Evolutionary conservation across 2,888 invertebrate species (phyloP).

Genomic region (Epirrita christyi): DNA sequence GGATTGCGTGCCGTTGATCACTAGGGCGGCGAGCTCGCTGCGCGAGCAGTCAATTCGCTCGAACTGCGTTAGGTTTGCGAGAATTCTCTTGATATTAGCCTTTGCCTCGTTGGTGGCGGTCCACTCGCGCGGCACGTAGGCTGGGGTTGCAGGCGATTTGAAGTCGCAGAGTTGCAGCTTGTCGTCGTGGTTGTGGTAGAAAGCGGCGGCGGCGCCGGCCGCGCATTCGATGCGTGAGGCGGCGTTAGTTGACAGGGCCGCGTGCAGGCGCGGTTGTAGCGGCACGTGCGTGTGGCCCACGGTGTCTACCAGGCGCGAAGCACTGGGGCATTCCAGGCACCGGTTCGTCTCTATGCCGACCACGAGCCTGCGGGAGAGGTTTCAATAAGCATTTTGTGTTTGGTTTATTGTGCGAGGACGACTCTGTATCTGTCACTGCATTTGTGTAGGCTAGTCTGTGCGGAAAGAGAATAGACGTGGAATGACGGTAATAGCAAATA

Average conservation of each 20-base stretch:
- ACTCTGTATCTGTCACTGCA: neutral
- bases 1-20: constrained; percentile 19
- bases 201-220: neutral
- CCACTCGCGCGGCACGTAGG: constrained; percentile 7
- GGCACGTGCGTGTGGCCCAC: constrained; percentile 89
- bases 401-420: neutral
- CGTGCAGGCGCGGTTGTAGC: constrained; percentile 66
- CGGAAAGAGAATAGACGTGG: no score
- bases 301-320: constrained; percentile 61
- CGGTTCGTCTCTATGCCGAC: neutral
- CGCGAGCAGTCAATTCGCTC: neutral
- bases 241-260: neutral
- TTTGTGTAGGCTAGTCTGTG: neutral
- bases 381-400: neutral
- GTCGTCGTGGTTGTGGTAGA: constrained; percentile 1
- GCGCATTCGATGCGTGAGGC: neutral
- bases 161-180: constrained; percentile 1
- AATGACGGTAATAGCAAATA: no score
- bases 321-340: neutral
- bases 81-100: neutral
- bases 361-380: constrained; percentile 61
- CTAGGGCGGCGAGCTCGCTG: constrained; percentile 7
- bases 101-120: neutral
- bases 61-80: neutral
- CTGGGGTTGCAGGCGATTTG: neutral